Evolutionary conservation across 2,113 vertebrate species (phyloP).

Genomic region (Motacilla alba): DNA sequence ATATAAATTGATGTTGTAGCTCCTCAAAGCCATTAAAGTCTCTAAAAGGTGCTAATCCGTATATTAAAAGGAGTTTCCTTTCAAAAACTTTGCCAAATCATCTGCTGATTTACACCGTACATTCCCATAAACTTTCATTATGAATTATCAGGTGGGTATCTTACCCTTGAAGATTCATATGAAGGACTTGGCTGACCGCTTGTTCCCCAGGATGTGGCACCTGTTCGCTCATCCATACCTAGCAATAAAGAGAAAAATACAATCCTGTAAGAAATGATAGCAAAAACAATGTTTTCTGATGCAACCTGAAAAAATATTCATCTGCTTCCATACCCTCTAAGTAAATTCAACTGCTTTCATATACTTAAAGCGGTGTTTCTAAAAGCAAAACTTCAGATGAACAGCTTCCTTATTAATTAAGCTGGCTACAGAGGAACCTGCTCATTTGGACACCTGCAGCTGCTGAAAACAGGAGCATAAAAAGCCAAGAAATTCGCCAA

Average conservation of each 20-base stretch:
- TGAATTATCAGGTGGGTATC: constrained; percentile 35
- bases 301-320: not conserved
- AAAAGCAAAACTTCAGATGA: not conserved
- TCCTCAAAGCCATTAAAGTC: not conserved
- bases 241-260: constrained; percentile 60
- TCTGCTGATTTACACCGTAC: not conserved
- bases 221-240: constrained; percentile 95
- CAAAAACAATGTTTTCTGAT: not conserved
- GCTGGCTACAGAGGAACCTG: not conserved
- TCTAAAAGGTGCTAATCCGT: not conserved
- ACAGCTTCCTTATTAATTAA: constrained; percentile 1
- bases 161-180: constrained; percentile 94
- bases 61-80: not conserved
- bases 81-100: not conserved
- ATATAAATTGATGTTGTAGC: not conserved
- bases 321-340: not conserved
- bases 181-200: constrained; percentile 91
- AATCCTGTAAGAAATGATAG: not conserved
- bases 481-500: not conserved
- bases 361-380: not conserved
- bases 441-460: constrained; percentile 40
- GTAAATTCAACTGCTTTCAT: not conserved
- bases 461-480: constrained; percentile 29
- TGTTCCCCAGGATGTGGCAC: constrained; percentile 88
- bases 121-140: not conserved